Base-by-base conservation (phyloP, 2,888 invertebrate species). In the Tethea ocularis region DNA sequence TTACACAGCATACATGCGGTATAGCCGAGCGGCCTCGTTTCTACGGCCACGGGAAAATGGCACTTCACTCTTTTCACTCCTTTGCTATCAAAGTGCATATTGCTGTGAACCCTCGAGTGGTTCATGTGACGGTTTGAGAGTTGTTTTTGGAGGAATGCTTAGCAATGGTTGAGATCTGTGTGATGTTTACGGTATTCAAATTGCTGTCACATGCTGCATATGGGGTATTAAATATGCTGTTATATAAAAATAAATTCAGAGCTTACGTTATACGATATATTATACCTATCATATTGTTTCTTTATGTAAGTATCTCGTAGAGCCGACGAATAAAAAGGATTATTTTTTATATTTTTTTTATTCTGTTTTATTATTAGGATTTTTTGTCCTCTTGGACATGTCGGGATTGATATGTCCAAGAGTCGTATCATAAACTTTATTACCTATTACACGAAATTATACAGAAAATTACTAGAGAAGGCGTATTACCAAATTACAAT, bases 141-240 rank as follows among this genome's bases (percentile, higher is more conserved):
- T 66, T 65, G 68, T 72, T 74, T 78, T 77, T 73, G 71, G 76
- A 75, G 77, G 74, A 82, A 86, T 84, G 80, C 80, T 85, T 80
- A 82, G 84, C 84, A 87, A 85, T 83, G 84, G 83, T 83, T 80
- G 82, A 83, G 83, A 82, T 83, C 78, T 84, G 83, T 82, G 81
- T 78, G 76, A 83, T 89, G 86, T 87, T 89, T 88, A 88, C 87
- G 80, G 84, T 87, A 88, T 88, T 88, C 85, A 88, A 88, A 89
- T 86, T 87, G 86, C 80, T 85, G 84, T 85, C 82, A 86, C 83
- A 82, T 76, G 77, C 74, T 70, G 70, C 68, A 74, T 72, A 78
- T 69, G 76, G 67, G 33, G 73, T 74, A 76, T 72, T 72, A 68
- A 67, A 63, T 72, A 66, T 71, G 66, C 71, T 66, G 62, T 63